Base-by-base conservation (phyloP, 2,888 invertebrate genomes). In the Cepaea hortensis region DNA sequence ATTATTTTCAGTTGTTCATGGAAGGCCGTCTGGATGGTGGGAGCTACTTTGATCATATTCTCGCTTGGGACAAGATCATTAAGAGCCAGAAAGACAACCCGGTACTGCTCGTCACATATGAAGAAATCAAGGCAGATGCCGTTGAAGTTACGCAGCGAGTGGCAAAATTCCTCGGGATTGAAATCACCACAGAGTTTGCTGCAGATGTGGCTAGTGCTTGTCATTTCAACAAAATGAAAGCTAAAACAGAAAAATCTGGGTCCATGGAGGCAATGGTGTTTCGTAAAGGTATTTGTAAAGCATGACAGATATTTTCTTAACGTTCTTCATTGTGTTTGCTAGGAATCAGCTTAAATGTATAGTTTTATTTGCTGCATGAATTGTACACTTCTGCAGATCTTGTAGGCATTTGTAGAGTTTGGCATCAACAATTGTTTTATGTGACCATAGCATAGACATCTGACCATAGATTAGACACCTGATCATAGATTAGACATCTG, bases 1-100 rank as follows among this genome's bases (percentile, higher is more conserved):
- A 55, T 61, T 87, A 87, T 35, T 81, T 87, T 20, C 48, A 72
- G 15, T 15, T 87, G 79, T 87, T 87, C 46, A 79, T 87, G 84
- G 73, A 84, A 15, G 86, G 86, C 2, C 23, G 46, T 11, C 50
- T 87, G 35, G 86, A 87, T 6, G 72, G 46, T 50, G 84, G 84
- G 7, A 68, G 70, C 50, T 83, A 80, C 50, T 87, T 87, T 82
- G 84, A 83, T n/a, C 84, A 87, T 48, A 61, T 79, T 7, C 73
- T 83, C 46, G 80, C 83, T 5, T 87, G 86, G 86, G 84, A 87
- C 46, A 65, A 50, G 35, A 79, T 80, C 55, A 18, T 84, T 48
- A 87, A 72, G 62, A 18, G n/a, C 13, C 18, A 1, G n/a, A 62
- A 23, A 6, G 46, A 83, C 11, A 83, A 84, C n/a, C 79, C 86